These are phyloP conservation scores for Cyanoliseus patagonus DNA, from an alignment of 2,113 vertebrate species.

Conservation along the genomic window DNA sequence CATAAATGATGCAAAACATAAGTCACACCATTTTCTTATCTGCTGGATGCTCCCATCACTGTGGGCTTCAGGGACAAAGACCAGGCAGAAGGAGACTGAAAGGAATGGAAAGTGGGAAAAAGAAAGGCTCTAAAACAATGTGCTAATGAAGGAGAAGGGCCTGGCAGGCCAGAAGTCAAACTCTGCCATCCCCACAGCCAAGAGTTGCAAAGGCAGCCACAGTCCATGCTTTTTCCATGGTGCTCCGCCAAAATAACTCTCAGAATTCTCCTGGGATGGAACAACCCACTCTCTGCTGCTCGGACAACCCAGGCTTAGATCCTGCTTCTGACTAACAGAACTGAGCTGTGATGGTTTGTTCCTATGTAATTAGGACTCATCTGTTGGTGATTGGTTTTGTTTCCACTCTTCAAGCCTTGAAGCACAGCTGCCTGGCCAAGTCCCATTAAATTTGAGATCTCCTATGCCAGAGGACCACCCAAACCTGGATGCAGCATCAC, in stretches of 20 bases:
- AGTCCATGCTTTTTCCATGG: slow-evolving; percentile 51
- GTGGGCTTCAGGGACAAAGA: not conserved
- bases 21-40: slow-evolving; percentile 35
- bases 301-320: not conserved
- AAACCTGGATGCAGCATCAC: not conserved
- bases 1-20: not conserved
- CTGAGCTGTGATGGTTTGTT: not conserved
- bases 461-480: not conserved
- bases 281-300: slow-evolving; percentile 1
- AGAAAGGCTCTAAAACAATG: not conserved
- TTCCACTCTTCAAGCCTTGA: not conserved
- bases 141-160: slow-evolving; percentile 17
- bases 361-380: not conserved
- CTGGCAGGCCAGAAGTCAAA: slow-evolving; percentile 49
- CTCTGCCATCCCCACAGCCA: slow-evolving; percentile 36
- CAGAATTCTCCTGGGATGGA: slow-evolving; percentile 10
- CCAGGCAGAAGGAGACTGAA: not conserved
- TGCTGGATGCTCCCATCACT: not conserved
- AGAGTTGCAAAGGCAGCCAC: slow-evolving; percentile 31
- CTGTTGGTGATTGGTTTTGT: not conserved
- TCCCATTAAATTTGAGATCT: not conserved
- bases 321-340: not conserved
- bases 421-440: not conserved
- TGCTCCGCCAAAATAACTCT: slow-evolving; percentile 49
- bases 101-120: not conserved